Conservation (phyloP, 2,797 vertebrate species). For the Bufotes viridis region DNA sequence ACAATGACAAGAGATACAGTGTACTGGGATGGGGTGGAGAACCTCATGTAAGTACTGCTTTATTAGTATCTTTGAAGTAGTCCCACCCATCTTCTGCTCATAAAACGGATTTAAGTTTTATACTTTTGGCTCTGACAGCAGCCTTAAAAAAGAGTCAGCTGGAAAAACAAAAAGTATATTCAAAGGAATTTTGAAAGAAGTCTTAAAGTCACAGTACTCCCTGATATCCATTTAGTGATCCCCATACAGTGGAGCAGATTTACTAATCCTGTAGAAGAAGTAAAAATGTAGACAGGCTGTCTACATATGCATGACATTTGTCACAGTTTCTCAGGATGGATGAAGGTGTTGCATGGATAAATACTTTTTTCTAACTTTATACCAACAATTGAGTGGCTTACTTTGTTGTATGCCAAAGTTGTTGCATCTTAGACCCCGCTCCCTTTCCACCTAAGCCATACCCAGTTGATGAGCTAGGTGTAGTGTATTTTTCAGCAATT, state of each 20-base stretch:
- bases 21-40: slow-evolving; percentile 26
- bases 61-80: slow-evolving; percentile 58
- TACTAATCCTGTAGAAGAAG: too few relatives aligned
- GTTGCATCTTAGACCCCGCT: not conserved
- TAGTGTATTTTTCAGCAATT: too few relatives aligned
- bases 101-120: slow-evolving; percentile 60
- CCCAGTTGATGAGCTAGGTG: too few relatives aligned
- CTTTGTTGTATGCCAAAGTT: not conserved
- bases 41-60: slow-evolving; percentile 29
- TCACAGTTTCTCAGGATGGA: too few relatives aligned
- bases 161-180: slow-evolving; percentile 52
- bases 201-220: not conserved
- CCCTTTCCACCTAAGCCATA: too few relatives aligned
- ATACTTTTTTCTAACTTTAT: too few relatives aligned
- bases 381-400: too few relatives aligned
- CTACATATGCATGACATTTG: too few relatives aligned
- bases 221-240: not conserved
- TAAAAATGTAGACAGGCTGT: too few relatives aligned
- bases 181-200: slow-evolving; percentile 19
- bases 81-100: slow-evolving; percentile 49
- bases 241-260: not conserved
- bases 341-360: too few relatives aligned
- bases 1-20: not conserved
- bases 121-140: slow-evolving; percentile 48
- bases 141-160: slow-evolving; percentile 45